A percentile compares a stretch with the other conserved stretches of the same genome.
Evolutionary conservation across 1,140 invertebrate species (phyloP).

Genomic region (Pygmarrhopalites habei): DNA sequence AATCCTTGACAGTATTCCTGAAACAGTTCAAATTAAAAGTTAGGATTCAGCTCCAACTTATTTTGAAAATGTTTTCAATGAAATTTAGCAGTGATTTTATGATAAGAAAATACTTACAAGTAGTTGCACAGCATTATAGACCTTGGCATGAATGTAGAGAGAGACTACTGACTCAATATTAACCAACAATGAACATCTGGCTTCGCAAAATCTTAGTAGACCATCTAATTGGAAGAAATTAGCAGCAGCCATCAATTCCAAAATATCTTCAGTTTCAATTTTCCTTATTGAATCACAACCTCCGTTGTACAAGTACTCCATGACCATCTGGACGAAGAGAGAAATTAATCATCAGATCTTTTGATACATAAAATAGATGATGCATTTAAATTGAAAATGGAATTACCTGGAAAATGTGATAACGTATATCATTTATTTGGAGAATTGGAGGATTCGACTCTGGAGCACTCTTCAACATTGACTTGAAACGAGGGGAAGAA

Average conservation of each 20-base stretch:
- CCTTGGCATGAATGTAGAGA: conserved; percentile 88
- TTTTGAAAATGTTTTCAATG: no score
- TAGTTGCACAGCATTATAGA: conserved; percentile 76
- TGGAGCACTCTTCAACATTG: conserved; percentile 72
- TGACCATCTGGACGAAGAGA: conserved; percentile 63
- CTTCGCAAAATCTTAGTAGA: conserved; percentile 74
- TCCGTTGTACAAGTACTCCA: conserved; percentile 87
- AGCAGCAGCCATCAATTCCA: conserved; percentile 82
- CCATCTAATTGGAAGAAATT: conserved; percentile 86
- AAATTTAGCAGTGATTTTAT: conserved; percentile 76
- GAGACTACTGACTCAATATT: conserved; percentile 83
- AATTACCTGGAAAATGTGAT: conserved; percentile 78
- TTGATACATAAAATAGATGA: background rate
- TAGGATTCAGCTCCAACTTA: no score
- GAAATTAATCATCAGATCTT: conserved; percentile 12
- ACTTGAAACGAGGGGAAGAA: conserved; percentile 73
- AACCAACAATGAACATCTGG: conserved; percentile 70
- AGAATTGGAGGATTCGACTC: conserved; percentile 67
- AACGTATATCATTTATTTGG: conserved; percentile 85
- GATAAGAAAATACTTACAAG: no score
- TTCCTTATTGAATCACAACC: conserved; percentile 52
- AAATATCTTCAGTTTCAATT: conserved; percentile 61
- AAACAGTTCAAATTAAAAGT: conserved; percentile 10
- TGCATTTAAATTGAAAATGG: conserved; percentile 4
- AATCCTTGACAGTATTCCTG: conserved; percentile 83